Evolutionary conservation across 64 coral and sea anemone genomes (phyloP).

Genomic region (Acropora tenuis): DNA sequence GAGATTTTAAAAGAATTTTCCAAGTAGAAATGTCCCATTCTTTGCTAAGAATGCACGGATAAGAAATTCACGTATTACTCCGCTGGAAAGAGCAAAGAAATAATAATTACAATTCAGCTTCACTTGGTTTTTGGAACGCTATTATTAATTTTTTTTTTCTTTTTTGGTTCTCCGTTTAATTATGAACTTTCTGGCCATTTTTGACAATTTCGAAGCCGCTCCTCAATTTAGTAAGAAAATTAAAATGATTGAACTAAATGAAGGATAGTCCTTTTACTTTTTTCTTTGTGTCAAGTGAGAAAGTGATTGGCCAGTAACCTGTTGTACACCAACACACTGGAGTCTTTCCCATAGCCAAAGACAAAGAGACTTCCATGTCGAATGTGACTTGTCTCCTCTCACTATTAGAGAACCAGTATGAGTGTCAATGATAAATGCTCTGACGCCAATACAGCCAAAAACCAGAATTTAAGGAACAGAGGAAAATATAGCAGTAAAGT

Average conservation of each 20-base stretch:
- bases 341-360: constrained; percentile 1
- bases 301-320: neutral
- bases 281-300: neutral
- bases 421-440: constrained; percentile 8
- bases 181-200: neutral
- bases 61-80: neutral
- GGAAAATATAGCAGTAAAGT: constrained; percentile 9
- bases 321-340: neutral
- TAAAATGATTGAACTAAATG: neutral
- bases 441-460: constrained; percentile 4
- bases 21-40: neutral
- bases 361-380: neutral
- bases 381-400: neutral
- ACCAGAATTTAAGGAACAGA: constrained; percentile 14
- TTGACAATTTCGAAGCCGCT: too few relatives aligned
- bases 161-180: neutral
- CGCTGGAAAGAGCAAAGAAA: neutral
- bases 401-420: neutral
- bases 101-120: constrained; percentile 2
- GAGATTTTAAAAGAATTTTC: neutral
- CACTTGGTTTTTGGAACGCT: neutral
- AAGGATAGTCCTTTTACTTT: constrained; percentile 7
- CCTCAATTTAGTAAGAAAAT: neutral
- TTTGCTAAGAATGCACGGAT: neutral
- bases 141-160: neutral